These are phyloP conservation scores for Himalopsyche kuldschensis DNA, from an alignment of 2,888 invertebrate genomes.

Conservation along the genomic window DNA sequence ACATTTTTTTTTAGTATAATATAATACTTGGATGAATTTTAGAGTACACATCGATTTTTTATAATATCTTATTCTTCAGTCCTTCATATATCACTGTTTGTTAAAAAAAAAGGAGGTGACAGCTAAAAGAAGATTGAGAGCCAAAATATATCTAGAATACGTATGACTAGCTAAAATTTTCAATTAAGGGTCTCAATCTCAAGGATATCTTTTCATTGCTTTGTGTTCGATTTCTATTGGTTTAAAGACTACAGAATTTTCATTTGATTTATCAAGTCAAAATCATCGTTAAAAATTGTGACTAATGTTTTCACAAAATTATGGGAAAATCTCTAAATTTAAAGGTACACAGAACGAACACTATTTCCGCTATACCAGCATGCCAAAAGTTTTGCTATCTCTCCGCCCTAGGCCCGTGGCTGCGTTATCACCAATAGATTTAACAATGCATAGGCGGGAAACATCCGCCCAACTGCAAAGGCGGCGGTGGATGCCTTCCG, in stretches of 20 bases:
- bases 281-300: neutral
- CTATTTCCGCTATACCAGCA: neutral
- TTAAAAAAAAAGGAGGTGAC: too few relatives aligned
- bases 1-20: too few relatives aligned
- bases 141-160: too few relatives aligned
- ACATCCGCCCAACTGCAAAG: slow-evolving; percentile 52
- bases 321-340: neutral
- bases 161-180: too few relatives aligned
- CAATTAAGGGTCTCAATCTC: too few relatives aligned
- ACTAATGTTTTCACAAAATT: neutral
- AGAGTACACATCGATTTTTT: too few relatives aligned
- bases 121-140: too few relatives aligned
- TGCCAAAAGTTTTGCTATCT: neutral
- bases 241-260: neutral
- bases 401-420: slow-evolving; percentile 12
- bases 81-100: too few relatives aligned
- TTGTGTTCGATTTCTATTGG: too few relatives aligned
- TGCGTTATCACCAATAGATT: slow-evolving; percentile 53
- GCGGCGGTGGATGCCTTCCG: slow-evolving; percentile 27
- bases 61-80: too few relatives aligned
- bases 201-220: too few relatives aligned
- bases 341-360: neutral
- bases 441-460: slow-evolving; percentile 51
- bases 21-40: too few relatives aligned
- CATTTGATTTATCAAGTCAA: neutral